Evolutionary conservation across 2,888 invertebrate genomes (phyloP), one percentile per base, ranked within the genome.

Genomic region (Atrina japonica): DNA sequence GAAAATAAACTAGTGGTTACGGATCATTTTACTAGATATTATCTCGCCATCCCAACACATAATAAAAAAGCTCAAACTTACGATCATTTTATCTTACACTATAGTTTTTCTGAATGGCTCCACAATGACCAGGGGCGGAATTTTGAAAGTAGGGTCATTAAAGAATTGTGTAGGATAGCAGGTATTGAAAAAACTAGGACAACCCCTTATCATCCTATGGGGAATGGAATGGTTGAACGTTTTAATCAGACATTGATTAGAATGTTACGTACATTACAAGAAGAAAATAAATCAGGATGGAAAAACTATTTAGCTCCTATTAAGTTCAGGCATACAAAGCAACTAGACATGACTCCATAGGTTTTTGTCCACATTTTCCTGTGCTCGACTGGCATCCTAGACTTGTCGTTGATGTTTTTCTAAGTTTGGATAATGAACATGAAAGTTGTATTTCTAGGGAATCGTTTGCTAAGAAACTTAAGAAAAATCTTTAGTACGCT

Each of bases 351-450:
- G n/a, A n/a, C n/a, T n/a, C 66, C 16, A 73, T 71, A n/a, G 73
- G 65, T 16, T 55, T 52, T 30, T 58, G 71, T 1, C 78, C 78
- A 1, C 76, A 64, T 45, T 73, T 50, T 35, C 30, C 75, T 1
- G 63, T 77, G 63, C 72, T 66, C 47, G 74, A 23, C 77, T 71
- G n/a, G n/a, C n/a, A n/a, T n/a, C n/a, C n/a, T n/a, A n/a, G n/a
- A n/a, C n/a, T n/a, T n/a, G n/a, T n/a, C n/a, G n/a, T n/a, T n/a
- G n/a, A n/a, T n/a, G n/a, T n/a, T n/a, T n/a, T n/a, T n/a, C n/a
- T n/a, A n/a, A n/a, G n/a, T n/a, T n/a, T n/a, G n/a, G n/a, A n/a
- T n/a, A n/a, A n/a, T n/a, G n/a, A n/a, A n/a, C n/a, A n/a, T n/a
- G n/a, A n/a, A n/a, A n/a, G n/a, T n/a, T n/a, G n/a, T n/a, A n/a